Percentiles rank a stretch among this genome's conserved stretches.
Evolutionary conservation across 2,113 vertebrate species (phyloP).

Genomic region (Diadophis punctatus): DNA sequence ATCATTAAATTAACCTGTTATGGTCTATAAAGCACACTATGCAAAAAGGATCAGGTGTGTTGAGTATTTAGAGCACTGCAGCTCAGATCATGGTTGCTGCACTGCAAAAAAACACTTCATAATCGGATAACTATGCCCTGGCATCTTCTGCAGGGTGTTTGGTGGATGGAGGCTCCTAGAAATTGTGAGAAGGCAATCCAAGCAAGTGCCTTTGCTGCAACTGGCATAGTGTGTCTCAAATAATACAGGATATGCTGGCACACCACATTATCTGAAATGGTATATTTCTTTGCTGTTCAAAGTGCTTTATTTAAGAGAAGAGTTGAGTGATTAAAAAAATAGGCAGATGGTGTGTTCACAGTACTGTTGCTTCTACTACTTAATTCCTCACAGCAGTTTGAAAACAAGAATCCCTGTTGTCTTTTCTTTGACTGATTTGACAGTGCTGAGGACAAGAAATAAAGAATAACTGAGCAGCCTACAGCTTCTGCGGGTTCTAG

Average conservation of each 20-base stretch:
- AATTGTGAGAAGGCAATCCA: neutral
- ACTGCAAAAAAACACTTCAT: neutral
- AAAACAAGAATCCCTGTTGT: neutral
- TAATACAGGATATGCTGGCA: neutral
- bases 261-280: neutral
- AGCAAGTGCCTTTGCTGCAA: neutral
- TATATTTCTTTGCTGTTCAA: neutral
- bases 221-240: neutral
- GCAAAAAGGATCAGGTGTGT: neutral
- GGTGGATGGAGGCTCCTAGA: neutral
- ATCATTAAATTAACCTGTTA: neutral
- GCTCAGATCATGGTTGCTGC: neutral
- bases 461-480: neutral
- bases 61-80: neutral
- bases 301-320: neutral
- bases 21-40: rapidly evolving
- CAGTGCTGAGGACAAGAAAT: neutral
- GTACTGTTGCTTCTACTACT: neutral
- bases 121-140: neutral
- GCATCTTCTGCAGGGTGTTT: neutral
- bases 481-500: neutral
- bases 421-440: neutral
- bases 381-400: neutral
- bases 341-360: neutral
- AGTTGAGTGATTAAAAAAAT: neutral